Evolutionary conservation across 2,113 vertebrate genomes (phyloP), one percentile per base, ranked within the genome.

Genomic region (Epinephelus moara): DNA sequence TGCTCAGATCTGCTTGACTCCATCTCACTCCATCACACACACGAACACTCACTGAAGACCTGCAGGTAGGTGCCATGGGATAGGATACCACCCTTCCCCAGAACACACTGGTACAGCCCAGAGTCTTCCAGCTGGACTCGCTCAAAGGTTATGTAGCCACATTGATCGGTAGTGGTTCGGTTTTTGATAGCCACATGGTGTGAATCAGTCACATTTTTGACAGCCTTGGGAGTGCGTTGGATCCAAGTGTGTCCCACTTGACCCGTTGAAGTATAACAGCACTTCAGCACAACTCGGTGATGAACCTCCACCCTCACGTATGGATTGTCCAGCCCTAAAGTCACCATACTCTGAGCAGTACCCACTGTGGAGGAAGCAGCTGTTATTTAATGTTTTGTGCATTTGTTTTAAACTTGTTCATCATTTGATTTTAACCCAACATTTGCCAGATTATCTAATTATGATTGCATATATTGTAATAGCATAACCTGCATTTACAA

Each of bases 21-120:
- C 23, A 77, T 50, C 42, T 56, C 71, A 47, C 13, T 57, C 50
- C 50, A 42, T 67, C 21, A 42, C 23, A 59, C 18, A 70, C 60
- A 70, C 1, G 63, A 37, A 68, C 19, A 93, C 95, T 96, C 84
- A 96, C 96, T 60, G 80, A 89, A 95, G 61, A 96, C 93, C 11
- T 91, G 93, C 75, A 96, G 85, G 85, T 85, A 96, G 82, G 96
- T 96, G 78, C 96, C 95, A 47, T 90, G 88, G 2, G 93, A 81
- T 0, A 0, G 0, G 3, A 0, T 0, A 0, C 0, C 0, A 0
- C 0, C 18, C 6, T 0, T 0, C 1, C 0, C 23, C 27, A 90
- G 49, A 1, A 0, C 0, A 53, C 96, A 96, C 10, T 18, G 69
- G 90, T 96, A 96, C 60, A 96, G 15, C 10, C 91, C 95, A 0